phyloP scores from a whole-genome alignment of 2,888 invertebrate species.

The Xylocampa areola region DNA sequence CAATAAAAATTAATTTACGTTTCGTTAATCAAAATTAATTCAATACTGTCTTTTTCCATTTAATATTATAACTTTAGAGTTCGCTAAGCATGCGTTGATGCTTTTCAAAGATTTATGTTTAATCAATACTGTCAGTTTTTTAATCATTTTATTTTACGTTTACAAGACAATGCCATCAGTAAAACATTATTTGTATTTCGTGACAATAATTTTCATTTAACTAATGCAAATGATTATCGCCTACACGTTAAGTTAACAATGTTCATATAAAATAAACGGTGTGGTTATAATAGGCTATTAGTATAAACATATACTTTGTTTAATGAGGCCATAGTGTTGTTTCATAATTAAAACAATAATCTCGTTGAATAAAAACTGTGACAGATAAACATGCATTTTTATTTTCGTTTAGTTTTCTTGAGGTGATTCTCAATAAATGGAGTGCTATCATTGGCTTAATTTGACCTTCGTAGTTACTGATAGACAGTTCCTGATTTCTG shows the following conservation, averaged over 20 bases:
- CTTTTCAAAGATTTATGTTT: no score
- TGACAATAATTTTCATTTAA: conserved; percentile 15
- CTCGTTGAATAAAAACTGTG: neutral
- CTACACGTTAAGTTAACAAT: conserved; percentile 14
- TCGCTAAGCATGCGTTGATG: no score
- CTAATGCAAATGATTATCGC: conserved; percentile 11
- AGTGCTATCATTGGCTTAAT: no score
- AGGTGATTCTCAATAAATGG: no score
- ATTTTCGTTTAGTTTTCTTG: neutral
- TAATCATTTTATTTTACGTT: no score
- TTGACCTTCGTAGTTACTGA: no score
- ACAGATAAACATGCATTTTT: neutral
- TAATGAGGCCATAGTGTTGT: conserved; percentile 8
- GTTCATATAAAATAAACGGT: conserved; percentile 19
- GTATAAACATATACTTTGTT: conserved; percentile 10
- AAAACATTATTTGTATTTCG: conserved; percentile 3
- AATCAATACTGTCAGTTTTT: no score
- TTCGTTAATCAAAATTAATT: no score
- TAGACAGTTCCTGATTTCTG: no score
- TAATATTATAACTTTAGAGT: no score
- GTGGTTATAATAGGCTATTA: conserved; percentile 12
- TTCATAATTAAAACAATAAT: neutral
- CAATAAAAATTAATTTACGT: no score
- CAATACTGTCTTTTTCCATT: no score
- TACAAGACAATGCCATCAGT: neutral